Evolutionary conservation across 1,140 invertebrate genomes (phyloP).

Genomic region (Drosophila bipectinata): DNA sequence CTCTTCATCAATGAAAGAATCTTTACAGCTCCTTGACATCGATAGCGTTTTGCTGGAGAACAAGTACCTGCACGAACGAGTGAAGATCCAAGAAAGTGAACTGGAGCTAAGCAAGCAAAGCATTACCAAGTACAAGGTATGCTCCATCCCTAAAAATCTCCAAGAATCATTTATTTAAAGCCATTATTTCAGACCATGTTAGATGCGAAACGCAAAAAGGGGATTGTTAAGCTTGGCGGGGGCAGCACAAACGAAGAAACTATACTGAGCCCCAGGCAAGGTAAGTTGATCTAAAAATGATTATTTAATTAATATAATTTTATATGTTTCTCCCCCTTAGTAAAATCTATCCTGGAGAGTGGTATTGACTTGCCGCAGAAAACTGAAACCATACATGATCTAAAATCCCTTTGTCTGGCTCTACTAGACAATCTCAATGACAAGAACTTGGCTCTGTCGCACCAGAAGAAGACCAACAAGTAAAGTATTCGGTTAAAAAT

Average conservation of each 20-base stretch:
- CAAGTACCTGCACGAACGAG: constrained; percentile 91
- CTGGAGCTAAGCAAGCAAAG: constrained; percentile 90
- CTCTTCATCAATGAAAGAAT: neutral
- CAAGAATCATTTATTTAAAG: neutral
- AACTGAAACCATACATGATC: constrained; percentile 89
- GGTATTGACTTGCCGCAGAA: constrained; percentile 88
- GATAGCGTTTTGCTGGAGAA: constrained; percentile 93
- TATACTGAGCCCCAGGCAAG: constrained; percentile 87
- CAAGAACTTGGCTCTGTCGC: constrained; percentile 91
- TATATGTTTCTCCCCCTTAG: constrained; percentile 73
- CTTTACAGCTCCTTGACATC: constrained; percentile 88
- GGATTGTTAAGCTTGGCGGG: constrained; percentile 86
- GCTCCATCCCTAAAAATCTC: neutral
- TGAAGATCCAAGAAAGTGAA: constrained; percentile 92
- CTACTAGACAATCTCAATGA: constrained; percentile 93
- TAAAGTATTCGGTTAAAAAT: constrained; percentile 39
- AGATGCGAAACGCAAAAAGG: constrained; percentile 86
- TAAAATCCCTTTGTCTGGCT: constrained; percentile 90
- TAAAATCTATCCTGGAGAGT: constrained; percentile 88
- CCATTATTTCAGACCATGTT: constrained; percentile 85
- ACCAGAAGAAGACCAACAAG: constrained; percentile 94
- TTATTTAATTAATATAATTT: neutral
- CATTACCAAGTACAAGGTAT: constrained; percentile 90
- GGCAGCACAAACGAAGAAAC: constrained; percentile 83
- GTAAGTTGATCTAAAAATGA: constrained; percentile 63